Conservation (phyloP, 2,113 vertebrate genomes). For the Menidia beryllina region DNA sequence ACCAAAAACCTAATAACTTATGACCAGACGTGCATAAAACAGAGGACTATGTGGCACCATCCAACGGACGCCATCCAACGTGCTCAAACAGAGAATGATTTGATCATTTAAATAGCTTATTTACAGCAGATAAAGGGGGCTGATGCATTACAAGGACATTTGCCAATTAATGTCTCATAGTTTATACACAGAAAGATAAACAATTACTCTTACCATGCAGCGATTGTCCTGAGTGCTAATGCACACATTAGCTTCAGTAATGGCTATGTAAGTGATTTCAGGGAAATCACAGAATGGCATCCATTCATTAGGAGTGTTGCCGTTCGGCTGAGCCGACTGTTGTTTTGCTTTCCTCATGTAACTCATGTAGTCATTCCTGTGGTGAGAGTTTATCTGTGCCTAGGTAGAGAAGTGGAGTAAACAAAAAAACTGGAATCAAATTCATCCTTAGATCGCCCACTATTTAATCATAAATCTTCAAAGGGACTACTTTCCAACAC, state of each 20-base stretch:
- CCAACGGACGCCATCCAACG: neutral
- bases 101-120: neutral
- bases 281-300: constrained; percentile 89
- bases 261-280: constrained; percentile 88
- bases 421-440: neutral
- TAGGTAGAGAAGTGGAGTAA: constrained; percentile 22
- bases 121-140: constrained; percentile 8
- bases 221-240: constrained; percentile 89
- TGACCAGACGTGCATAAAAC: neutral
- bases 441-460: too few relatives aligned
- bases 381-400: constrained; percentile 68
- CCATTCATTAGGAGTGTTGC: constrained; percentile 71
- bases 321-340: neutral
- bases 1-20: constrained; percentile 13
- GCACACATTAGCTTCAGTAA: constrained; percentile 80
- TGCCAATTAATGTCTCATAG: constrained; percentile 38
- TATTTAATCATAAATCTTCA: too few relatives aligned
- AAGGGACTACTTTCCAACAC: neutral
- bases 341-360: constrained; percentile 53
- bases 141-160: constrained; percentile 51
- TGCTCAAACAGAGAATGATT: constrained; percentile 15
- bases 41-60: neutral
- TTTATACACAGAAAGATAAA: constrained; percentile 41
- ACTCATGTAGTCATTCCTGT: constrained; percentile 50
- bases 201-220: constrained; percentile 84